Evolutionary conservation across 2,797 vertebrate species (phyloP), one percentile per base, ranked within the genome.

Genomic region (Sternotherus odoratus): DNA sequence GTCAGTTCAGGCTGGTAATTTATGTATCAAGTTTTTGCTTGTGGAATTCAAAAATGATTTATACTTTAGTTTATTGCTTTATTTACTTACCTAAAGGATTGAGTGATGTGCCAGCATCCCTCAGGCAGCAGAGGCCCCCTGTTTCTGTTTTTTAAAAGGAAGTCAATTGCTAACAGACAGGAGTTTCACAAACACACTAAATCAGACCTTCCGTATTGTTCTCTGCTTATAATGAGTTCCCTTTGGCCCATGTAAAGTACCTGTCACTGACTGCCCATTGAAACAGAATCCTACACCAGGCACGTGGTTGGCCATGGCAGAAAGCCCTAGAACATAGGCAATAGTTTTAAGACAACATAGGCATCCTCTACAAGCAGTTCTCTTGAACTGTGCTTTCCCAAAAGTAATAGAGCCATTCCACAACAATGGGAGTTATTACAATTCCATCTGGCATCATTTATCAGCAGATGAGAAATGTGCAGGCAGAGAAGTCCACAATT

Each of bases 51-150:
- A 54, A 95, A 96, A 91, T 91, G 53, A 97, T 97, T 96, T 97
- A 93, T 97, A 96, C 82, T 96, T 97, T 86, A 66, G 77, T 90
- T 69, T 97, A 96, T 92, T 97, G 88, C 75, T 96, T 95, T 97
- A 96, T 97, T 98, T 98, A 91, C 75, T 94, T 95, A 91, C 87
- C 95, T 97, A 97, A 96, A 95, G 82, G 80, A 83, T 94, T 96
- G 94, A 97, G 82, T 90, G 94, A 96, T 97, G 79, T 95, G 89
- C 84, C 85, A 90, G 46, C 74, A 89, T 87, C 82, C 86, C 89
- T 85, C 87, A 92, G 94, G 94, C 92, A 96, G 88, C 50, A 96
- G 89, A 95, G 63, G 23, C 51, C 11, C 82, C 8, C 49, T 3
- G 1, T 57, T 87, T 87, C 49, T 85, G 2, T 50, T 93, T 89